Evolutionary conservation across 2,113 vertebrate species (phyloP).

Genomic region (Phocoena phocoena): DNA sequence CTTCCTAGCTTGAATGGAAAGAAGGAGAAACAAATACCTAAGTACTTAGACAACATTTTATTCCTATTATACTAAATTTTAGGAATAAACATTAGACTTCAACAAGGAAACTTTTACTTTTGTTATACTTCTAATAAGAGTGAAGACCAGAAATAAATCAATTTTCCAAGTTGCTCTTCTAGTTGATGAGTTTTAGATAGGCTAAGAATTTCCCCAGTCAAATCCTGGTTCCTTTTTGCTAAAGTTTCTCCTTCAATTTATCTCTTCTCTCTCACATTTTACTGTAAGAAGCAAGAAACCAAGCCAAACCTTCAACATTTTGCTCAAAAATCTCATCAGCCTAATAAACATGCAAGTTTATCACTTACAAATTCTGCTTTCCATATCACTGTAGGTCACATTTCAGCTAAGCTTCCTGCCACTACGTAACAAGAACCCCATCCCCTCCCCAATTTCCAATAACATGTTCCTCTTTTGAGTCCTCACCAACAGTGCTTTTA

Average conservation of each 20-base stretch:
- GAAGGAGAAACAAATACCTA: slow-evolving; percentile 23
- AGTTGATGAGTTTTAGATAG: not conserved
- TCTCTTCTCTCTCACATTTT: not conserved
- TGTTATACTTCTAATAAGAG: not conserved
- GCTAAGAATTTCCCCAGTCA: not conserved
- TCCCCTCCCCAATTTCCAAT: not conserved
- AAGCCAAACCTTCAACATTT: not conserved
- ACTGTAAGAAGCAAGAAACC: not conserved
- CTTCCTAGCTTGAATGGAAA: not conserved
- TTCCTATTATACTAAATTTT: slow-evolving; percentile 23
- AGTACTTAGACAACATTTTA: not conserved
- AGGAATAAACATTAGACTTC: not conserved
- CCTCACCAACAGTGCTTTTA: not conserved
- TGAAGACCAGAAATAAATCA: slow-evolving; percentile 20
- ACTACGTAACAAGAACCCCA: not conserved
- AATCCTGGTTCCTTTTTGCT: not conserved
- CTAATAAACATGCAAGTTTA: not conserved
- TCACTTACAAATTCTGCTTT: not conserved
- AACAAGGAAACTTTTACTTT: not conserved
- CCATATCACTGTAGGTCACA: not conserved
- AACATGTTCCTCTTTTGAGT: not conserved
- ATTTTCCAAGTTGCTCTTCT: not conserved
- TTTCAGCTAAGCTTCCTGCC: not conserved
- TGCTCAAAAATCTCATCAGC: not conserved
- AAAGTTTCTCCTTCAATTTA: not conserved